Evolutionary conservation across 1,140 invertebrate species (phyloP), one percentile per base, ranked within the genome.

Genomic region (Drosophila sulfurigaster): DNA sequence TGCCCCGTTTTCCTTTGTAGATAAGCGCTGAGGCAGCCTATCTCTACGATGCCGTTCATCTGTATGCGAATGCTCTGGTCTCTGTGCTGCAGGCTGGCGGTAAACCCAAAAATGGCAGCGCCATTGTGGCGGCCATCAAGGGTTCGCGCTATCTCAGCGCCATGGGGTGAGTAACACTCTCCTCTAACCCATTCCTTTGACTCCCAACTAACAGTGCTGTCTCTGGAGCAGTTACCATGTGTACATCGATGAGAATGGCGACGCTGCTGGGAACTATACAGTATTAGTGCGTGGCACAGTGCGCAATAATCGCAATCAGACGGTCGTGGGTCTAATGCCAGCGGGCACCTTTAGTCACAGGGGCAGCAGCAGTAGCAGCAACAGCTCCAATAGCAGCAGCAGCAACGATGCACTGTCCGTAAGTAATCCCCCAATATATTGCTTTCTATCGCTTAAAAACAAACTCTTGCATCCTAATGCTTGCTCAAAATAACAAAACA

Each of bases 201-300:
- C 41, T 43, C 0, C 0, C n/a, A n/a, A 11, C n/a, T 43, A 35
- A 41, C 25, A 3, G 20, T 38, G 7, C 0, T 38, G 35, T 10
- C 35, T 2, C 35, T 32, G 30, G 45, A 75, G 28, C 88, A 97
- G 96, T 38, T 98, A 98, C 92, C 95, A 96, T 93, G 96, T 98
- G 2, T 96, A 97, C 78, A 98, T 99, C 94, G 98, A 99, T 91
- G 95, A 97, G 78, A 97, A 98, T 83, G 98, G 98, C 0, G 98
- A 99, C 89, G 98, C 98, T 0, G 97, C 98, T 86, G 98, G 98
- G 11, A 99, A 99, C 94, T 99, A 99, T 93, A 99, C 98, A 0
- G 93, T 99, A 59, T 95, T 99, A 74, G 95, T 96, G 1, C 85
- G 79, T 81, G 92, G 58, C 11, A 75, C 59, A 5, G 52, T 78